These are phyloP conservation scores for Phalacrocorax brasilianus DNA, from an alignment of 2,113 vertebrate genomes.

Conservation along the genomic window DNA sequence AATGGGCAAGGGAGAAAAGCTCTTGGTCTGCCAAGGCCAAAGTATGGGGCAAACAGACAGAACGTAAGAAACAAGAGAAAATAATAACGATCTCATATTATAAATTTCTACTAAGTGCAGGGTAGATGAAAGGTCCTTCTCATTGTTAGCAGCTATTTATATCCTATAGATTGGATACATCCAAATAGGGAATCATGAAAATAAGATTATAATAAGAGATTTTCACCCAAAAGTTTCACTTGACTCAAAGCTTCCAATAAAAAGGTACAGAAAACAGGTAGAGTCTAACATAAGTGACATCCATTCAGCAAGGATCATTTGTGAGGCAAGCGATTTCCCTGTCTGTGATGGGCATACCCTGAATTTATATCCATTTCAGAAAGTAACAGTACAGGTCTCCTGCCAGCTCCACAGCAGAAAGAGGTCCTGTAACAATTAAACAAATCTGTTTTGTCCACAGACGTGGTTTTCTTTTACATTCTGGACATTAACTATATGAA, in stretches of 20 bases:
- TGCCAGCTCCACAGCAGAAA: neutral
- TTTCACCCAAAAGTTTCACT: neutral
- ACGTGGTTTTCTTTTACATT: neutral
- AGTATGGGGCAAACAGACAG: neutral
- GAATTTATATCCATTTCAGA: neutral
- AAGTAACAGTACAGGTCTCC: neutral
- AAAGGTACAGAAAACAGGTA: neutral
- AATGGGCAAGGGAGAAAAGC: neutral
- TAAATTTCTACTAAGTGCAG: neutral
- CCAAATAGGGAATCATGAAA: neutral
- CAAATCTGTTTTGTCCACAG: neutral
- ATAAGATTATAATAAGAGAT: neutral
- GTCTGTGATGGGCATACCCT: neutral
- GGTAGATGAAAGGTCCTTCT: neutral
- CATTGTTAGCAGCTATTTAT: neutral
- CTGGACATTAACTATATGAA: neutral
- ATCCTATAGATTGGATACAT: neutral
- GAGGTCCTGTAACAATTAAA: neutral
- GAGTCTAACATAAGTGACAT: neutral
- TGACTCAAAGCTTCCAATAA: neutral
- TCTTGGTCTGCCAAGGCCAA: neutral
- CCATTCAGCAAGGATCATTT: rapidly evolving
- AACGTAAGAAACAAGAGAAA: neutral
- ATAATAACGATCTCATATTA: neutral
- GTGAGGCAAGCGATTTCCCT: neutral